Percentiles rank a stretch among this genome's conserved stretches.
Conservation (phyloP, 2,888 invertebrate genomes). For the Ophion costatus region DNA sequence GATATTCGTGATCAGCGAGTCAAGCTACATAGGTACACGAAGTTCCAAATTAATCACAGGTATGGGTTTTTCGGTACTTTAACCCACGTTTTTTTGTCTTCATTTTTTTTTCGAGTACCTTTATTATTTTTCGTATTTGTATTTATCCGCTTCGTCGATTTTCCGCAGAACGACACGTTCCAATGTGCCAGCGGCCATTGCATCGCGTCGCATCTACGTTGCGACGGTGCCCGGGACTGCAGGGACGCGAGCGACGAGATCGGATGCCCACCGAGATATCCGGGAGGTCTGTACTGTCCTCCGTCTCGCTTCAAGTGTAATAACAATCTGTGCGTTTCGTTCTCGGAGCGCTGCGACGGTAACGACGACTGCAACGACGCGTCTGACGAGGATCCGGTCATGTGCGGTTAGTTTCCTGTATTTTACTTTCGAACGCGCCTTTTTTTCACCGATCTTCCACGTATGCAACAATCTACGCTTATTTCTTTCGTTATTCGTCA, state of each 20-base stretch:
- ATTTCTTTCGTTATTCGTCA: background rate
- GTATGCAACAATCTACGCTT: background rate
- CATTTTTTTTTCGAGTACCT: background rate
- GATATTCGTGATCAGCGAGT: too few species aligned
- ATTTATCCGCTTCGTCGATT: conserved; percentile 39
- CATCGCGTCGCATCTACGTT: conserved; percentile 93
- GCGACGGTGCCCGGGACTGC: conserved; percentile 96
- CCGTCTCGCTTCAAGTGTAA: conserved; percentile 95
- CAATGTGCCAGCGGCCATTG: conserved; percentile 97
- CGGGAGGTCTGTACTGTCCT: conserved; percentile 94
- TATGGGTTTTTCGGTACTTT: too few species aligned
- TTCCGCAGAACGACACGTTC: conserved; percentile 90
- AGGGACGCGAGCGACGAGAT: conserved; percentile 95
- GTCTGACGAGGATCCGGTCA: conserved; percentile 92
- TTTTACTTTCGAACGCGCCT: background rate
- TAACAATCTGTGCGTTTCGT: conserved; percentile 96
- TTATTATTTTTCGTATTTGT: too few species aligned
- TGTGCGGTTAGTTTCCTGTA: conserved; percentile 86
- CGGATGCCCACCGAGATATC: conserved; percentile 94
- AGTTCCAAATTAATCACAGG: too few species aligned
- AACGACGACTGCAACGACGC: conserved; percentile 96
- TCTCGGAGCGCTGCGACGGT: conserved; percentile 96
- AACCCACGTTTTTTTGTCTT: too few species aligned
- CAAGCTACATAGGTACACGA: too few species aligned
- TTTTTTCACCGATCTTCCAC: background rate